Evolutionary conservation across 2,113 vertebrate genomes (phyloP).

Genomic region (Pseudolaguvia tuberculata): DNA sequence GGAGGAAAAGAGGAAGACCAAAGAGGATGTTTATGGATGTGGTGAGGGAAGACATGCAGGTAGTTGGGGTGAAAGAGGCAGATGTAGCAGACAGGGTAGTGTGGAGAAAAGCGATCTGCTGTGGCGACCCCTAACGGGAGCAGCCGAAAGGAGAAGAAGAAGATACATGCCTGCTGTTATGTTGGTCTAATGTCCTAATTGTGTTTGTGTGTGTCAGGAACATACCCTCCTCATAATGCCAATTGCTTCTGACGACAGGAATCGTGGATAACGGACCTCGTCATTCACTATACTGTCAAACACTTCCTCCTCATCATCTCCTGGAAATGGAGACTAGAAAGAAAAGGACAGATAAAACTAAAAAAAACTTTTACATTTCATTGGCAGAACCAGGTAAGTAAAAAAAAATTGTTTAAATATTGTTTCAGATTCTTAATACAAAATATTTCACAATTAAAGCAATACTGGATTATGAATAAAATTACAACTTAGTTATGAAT

Average conservation of each 20-base stretch:
- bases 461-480: too few species aligned
- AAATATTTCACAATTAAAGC: background rate
- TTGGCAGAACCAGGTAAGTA: background rate
- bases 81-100: too few species aligned
- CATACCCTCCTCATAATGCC: slow-evolving; percentile 95
- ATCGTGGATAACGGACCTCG: slow-evolving; percentile 95
- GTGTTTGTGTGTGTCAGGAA: background rate
- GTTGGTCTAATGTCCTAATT: background rate
- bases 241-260: slow-evolving; percentile 93
- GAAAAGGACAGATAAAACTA: background rate
- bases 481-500: too few species aligned
- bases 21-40: too few species aligned
- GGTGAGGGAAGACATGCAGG: too few species aligned
- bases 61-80: too few species aligned
- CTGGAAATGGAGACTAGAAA: slow-evolving; percentile 90
- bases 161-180: background rate
- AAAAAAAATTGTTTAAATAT: too few species aligned
- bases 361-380: background rate
- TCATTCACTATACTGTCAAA: slow-evolving; percentile 99
- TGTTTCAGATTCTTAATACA: background rate
- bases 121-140: too few species aligned
- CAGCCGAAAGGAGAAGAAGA: too few species aligned
- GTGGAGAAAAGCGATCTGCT: too few species aligned
- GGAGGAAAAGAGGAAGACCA: too few species aligned
- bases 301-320: slow-evolving; percentile 97